Evolutionary conservation across 2,888 invertebrate genomes (phyloP).

Genomic region (Cylloceria caligata): DNA sequence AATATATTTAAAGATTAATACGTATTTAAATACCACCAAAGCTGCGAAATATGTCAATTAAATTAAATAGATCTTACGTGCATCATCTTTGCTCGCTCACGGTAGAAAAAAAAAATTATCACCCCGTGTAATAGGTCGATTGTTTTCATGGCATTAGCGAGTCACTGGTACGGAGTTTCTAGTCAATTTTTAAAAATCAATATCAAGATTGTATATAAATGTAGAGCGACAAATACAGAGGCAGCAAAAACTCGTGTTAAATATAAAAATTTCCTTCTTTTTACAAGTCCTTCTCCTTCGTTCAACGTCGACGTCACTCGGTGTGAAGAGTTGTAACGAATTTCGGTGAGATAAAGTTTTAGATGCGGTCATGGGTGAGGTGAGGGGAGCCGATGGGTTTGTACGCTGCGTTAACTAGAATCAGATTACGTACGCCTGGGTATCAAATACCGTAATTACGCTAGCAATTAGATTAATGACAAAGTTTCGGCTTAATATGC

Average conservation of each 20-base stretch:
- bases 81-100: too few species aligned
- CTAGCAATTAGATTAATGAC: constrained; percentile 78
- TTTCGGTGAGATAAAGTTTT: constrained; percentile 20
- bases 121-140: too few species aligned
- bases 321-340: constrained; percentile 19
- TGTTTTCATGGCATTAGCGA: background rate
- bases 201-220: background rate
- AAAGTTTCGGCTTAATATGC: constrained; percentile 76
- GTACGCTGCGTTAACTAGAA: constrained; percentile 35
- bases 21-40: background rate
- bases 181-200: background rate
- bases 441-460: constrained; percentile 62
- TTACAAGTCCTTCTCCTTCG: background rate
- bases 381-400: constrained; percentile 50
- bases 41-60: too few species aligned
- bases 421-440: constrained; percentile 46
- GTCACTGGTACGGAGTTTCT: too few species aligned
- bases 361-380: background rate
- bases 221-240: background rate
- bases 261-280: background rate
- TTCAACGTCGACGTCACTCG: constrained; percentile 4
- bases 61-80: too few species aligned
- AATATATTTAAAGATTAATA: background rate
- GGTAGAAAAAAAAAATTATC: too few species aligned
- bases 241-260: background rate